phyloP scores from a whole-genome alignment of 2,797 vertebrate genomes.

The Bradypus variegatus region DNA sequence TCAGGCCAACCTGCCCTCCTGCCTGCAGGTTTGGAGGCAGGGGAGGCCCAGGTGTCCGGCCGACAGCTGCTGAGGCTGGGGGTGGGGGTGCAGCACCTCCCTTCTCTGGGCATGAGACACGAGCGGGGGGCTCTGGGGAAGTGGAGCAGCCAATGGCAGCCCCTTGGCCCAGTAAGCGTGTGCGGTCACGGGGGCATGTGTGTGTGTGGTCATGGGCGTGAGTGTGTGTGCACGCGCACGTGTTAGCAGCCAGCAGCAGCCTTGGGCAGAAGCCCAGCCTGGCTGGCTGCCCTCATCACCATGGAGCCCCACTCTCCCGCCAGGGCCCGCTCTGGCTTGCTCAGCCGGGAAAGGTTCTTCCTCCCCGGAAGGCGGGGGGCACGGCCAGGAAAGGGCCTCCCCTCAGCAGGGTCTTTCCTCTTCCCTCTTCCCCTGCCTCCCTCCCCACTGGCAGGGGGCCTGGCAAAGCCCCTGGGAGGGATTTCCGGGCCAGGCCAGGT shows the following conservation, averaged over 20 bases:
- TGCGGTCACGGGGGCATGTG: fast-evolving
- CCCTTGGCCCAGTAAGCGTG: background rate
- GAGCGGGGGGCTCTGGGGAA: background rate
- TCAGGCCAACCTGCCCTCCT: fast-evolving
- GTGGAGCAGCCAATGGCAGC: background rate
- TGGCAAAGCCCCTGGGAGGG: background rate
- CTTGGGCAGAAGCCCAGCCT: background rate
- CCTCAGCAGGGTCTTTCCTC: background rate
- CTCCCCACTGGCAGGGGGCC: background rate
- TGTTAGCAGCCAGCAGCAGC: no score
- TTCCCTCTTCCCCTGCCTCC: background rate
- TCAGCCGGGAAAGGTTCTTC: background rate
- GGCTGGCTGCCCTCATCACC: no score
- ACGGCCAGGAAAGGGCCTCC: background rate
- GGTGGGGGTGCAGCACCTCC: background rate
- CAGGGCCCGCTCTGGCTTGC: background rate
- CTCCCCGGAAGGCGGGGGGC: no score
- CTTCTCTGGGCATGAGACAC: background rate
- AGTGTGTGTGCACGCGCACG: no score
- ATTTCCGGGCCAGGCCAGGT: background rate
- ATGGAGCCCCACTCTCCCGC: background rate
- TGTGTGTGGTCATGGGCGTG: no score
- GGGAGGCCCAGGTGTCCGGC: background rate
- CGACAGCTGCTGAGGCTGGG: background rate
- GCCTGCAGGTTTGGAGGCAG: background rate